Evolutionary conservation across 2,797 vertebrate genomes (phyloP).

Genomic region (Pristis pectinata): DNA sequence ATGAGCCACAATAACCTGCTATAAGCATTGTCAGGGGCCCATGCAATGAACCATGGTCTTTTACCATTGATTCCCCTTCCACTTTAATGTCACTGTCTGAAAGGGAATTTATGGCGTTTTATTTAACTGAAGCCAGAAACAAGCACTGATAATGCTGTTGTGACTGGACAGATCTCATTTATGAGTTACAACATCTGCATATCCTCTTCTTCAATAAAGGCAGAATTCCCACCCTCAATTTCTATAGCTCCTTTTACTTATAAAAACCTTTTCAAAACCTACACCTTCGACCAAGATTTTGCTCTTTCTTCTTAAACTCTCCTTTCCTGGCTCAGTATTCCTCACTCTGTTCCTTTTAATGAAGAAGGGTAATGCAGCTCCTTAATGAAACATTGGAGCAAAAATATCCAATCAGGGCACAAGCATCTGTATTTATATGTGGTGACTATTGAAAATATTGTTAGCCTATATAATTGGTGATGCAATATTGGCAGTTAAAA

Average conservation of each 20-base stretch:
- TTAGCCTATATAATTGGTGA: no score
- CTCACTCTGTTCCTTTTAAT: background rate
- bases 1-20: background rate
- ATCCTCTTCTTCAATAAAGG: background rate
- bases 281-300: background rate
- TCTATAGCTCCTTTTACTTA: background rate
- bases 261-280: background rate
- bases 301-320: background rate
- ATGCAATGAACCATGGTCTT: background rate
- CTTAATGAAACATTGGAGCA: background rate
- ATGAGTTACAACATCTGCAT: background rate
- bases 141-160: background rate
- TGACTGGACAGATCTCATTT: background rate
- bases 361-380: background rate
- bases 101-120: background rate
- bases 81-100: background rate
- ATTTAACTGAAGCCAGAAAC: background rate
- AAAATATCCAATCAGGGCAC: background rate
- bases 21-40: background rate
- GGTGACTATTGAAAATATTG: background rate
- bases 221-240: background rate
- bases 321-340: no score
- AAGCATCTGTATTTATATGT: background rate
- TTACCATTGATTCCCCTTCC: background rate
- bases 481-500: no score